Percentiles rank a stretch among this genome's conserved stretches.
These are phyloP conservation scores for Drosophila simulans DNA, from an alignment of 1,140 invertebrate species.

Conservation along the genomic window DNA sequence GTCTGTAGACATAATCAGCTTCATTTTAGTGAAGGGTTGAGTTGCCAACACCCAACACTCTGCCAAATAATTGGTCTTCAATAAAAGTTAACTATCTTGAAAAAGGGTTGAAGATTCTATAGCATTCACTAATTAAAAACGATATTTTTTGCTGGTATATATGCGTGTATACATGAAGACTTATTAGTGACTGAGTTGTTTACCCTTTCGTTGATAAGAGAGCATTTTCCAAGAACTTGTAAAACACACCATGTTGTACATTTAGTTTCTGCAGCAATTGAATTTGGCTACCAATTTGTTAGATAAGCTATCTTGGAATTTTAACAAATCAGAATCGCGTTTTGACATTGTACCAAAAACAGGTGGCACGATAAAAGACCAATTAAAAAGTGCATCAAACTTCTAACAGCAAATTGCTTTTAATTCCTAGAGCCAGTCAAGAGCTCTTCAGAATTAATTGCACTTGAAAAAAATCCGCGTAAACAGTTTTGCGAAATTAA, in stretches of 20 bases:
- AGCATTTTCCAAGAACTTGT: not conserved
- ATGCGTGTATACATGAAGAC: no score
- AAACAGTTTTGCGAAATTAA: no score
- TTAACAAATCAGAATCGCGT: conserved; percentile 5
- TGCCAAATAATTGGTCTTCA: no score
- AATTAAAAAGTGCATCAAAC: not conserved
- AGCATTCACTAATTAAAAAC: not conserved
- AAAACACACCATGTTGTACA: not conserved
- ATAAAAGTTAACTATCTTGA: no score
- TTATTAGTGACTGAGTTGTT: not conserved
- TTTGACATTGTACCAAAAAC: conserved; percentile 5
- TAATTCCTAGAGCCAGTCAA: not conserved
- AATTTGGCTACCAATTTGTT: conserved; percentile 10
- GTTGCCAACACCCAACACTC: not conserved
- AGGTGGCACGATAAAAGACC: not conserved
- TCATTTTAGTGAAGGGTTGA: not conserved
- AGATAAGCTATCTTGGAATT: conserved; percentile 13
- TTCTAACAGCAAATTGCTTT: not conserved
- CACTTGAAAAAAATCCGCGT: not conserved
- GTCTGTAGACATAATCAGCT: conserved; percentile 3
- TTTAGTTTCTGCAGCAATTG: not conserved
- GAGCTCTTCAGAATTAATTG: not conserved
- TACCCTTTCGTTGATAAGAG: not conserved
- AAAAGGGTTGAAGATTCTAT: no score
- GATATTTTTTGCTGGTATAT: not conserved